Evolutionary conservation across 2,113 vertebrate genomes (phyloP), one percentile per base, ranked within the genome.

Genomic region (Hyperoodon ampullatus): DNA sequence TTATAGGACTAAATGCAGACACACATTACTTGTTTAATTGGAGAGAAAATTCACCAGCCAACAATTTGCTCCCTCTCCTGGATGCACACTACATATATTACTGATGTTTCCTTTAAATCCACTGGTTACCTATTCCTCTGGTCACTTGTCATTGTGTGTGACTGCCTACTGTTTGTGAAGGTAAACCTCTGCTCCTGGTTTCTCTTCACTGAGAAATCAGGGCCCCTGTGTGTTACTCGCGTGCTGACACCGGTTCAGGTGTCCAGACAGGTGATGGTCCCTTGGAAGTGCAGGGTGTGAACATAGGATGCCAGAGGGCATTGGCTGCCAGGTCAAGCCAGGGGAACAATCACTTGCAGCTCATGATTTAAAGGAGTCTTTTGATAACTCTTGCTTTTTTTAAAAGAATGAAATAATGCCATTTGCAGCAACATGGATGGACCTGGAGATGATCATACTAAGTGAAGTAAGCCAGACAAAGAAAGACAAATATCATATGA

Each of bases 11-110:
- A 97, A 98, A 98, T 0, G 70, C 95, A 98, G 98, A 97, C 98
- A 98, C 96, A 98, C 86, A 77, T 98, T 98, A 98, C 98, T 98
- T 98, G 97, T 98, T 98, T 98, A 98, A 99, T 99, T 98, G 98
- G 98, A 98, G 98, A 95, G 97, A 97, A 98, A 98, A 98, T 97
- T 98, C 98, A 98, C 98, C 86, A 98, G 98, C 96, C 96, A 98
- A 97, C 97, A 97, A 97, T 98, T 98, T 98, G 93, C 86, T 98
- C 93, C 97, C 97, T 98, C 98, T 98, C 98, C 95, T 97, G 98
- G 97, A 98, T 97, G 90, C 80, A 75, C 0, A 3, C 95, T 98
- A 97, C 89, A 87, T 97, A 96, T 83, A 90, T 97, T 98, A 97
- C 86, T 75, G 94, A 97, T 95, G 95, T 96, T 97, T 96, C 86